Conservation (phyloP, 2,113 vertebrate genomes). For the Apodemus sylvaticus region DNA sequence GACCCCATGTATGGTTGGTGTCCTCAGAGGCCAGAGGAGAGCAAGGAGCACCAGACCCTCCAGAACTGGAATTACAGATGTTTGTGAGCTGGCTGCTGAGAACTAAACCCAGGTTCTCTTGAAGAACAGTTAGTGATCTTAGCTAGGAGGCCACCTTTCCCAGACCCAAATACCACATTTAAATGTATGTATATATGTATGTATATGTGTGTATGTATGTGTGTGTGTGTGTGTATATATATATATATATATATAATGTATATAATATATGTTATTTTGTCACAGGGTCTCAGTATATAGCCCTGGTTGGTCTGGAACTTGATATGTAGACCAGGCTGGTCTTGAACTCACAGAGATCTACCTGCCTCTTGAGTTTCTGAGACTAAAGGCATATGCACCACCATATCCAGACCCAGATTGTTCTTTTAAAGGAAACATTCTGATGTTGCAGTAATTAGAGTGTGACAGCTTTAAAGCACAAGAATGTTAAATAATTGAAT, state of each 20-base stretch:
- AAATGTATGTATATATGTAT: background rate
- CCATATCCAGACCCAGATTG: background rate
- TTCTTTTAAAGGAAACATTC: background rate
- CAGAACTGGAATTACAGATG: background rate
- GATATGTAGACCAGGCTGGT: background rate
- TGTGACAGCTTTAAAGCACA: background rate
- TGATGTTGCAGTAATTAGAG: conserved; percentile 42
- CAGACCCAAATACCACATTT: background rate
- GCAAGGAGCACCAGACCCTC: background rate
- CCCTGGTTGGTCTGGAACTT: background rate
- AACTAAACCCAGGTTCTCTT: background rate
- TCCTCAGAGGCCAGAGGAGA: background rate
- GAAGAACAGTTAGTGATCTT: background rate
- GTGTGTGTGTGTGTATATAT: too few species aligned
- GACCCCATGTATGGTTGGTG: background rate
- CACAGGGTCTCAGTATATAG: background rate
- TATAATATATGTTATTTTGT: background rate
- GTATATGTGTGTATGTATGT: background rate
- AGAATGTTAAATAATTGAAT: background rate
- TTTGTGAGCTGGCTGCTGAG: background rate
- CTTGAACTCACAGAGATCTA: background rate
- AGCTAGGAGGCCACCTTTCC: background rate
- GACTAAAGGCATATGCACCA: background rate
- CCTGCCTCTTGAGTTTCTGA: background rate
- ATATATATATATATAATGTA: background rate